These are phyloP conservation scores for Neomonachus schauinslandi DNA, from an alignment of 2,113 vertebrate genomes.

Conservation along the genomic window DNA sequence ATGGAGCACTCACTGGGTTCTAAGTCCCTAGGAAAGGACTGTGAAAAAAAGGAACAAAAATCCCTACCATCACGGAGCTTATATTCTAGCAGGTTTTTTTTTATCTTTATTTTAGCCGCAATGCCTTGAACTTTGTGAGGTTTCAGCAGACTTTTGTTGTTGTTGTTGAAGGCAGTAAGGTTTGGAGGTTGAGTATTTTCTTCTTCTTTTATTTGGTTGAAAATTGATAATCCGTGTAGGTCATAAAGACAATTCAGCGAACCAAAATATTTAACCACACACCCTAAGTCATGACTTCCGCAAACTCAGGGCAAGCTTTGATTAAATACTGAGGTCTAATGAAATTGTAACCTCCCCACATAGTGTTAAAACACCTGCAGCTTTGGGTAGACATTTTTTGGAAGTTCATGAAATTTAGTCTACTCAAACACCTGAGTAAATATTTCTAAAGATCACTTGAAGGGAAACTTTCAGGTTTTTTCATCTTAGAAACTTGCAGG, in stretches of 20 bases:
- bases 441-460: neutral
- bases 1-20: neutral
- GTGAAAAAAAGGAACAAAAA: neutral
- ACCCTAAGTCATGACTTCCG: neutral
- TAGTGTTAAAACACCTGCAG: neutral
- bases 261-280: neutral
- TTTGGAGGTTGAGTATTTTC: neutral
- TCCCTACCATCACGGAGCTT: neutral
- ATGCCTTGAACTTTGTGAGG: neutral
- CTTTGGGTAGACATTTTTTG: neutral
- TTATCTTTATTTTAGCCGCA: neutral
- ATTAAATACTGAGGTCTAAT: neutral
- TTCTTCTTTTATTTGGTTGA: neutral
- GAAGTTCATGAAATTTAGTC: neutral
- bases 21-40: neutral
- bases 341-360: neutral
- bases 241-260: neutral
- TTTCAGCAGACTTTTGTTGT: neutral
- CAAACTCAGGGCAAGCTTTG: neutral
- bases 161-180: neutral
- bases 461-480: neutral
- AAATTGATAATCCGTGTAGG: neutral
- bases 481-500: neutral
- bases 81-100: neutral
- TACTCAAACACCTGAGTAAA: neutral